Percentiles rank a stretch among this genome's conserved stretches.
Evolutionary conservation across 2,113 vertebrate species (phyloP).

Genomic region (Laticauda colubrina): DNA sequence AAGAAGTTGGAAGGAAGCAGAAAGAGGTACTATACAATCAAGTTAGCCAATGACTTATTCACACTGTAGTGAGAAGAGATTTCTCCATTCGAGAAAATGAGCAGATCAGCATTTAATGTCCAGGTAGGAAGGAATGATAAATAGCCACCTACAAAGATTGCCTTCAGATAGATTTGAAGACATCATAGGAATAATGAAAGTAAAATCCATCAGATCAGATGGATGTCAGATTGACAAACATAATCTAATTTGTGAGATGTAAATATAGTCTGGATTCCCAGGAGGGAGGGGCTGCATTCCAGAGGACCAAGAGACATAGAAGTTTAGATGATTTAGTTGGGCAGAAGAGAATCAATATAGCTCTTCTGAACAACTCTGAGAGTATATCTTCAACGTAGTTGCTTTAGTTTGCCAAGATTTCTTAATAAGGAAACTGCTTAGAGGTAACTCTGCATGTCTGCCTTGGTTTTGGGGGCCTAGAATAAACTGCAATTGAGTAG

Average conservation of each 20-base stretch:
- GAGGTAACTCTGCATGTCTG: neutral
- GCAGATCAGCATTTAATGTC: conserved; percentile 36
- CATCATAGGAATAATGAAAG: neutral
- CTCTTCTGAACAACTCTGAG: neutral
- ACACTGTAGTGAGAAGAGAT: neutral
- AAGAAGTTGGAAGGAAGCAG: conserved; percentile 5
- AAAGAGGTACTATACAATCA: conserved; percentile 21
- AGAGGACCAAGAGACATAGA: neutral
- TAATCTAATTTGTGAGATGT: neutral
- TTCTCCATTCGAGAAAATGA: conserved; percentile 4
- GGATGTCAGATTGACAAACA: neutral
- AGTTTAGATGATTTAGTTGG: neutral
- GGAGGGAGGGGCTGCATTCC: neutral
- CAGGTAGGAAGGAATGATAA: neutral
- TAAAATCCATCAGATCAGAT: neutral
- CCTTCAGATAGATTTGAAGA: neutral
- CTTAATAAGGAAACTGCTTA: neutral
- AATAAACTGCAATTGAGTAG: neutral
- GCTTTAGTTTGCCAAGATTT: neutral
- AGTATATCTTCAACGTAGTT: neutral
- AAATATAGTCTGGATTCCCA: neutral
- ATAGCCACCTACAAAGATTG: neutral
- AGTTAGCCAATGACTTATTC: conserved; percentile 31
- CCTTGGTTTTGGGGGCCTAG: neutral
- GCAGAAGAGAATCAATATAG: neutral